Percentiles rank a stretch among this genome's conserved stretches.
Conservation (phyloP, 2,888 invertebrate genomes). For the Athalia cordata region DNA sequence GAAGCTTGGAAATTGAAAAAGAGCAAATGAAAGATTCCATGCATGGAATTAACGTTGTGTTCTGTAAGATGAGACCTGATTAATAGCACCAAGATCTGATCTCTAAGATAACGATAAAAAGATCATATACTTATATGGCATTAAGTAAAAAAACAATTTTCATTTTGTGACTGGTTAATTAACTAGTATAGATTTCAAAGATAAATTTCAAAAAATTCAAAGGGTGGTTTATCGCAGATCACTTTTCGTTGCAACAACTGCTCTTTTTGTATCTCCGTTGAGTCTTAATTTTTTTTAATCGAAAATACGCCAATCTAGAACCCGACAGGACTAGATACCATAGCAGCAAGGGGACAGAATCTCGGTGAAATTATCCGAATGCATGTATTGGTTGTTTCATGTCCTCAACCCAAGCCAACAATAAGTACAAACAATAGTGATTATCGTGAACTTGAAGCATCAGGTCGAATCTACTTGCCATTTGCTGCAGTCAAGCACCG, state of each 20-base stretch:
- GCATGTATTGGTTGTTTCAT: too few relatives aligned
- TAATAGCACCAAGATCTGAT: too few relatives aligned
- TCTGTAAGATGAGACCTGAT: too few relatives aligned
- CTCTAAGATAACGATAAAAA: too few relatives aligned
- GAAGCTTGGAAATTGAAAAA: too few relatives aligned
- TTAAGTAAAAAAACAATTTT: not conserved
- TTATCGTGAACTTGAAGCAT: too few relatives aligned
- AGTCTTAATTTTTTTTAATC: not conserved
- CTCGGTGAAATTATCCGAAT: too few relatives aligned
- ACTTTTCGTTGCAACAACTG: slow-evolving; percentile 23
- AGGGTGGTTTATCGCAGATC: not conserved
- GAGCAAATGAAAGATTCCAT: not conserved
- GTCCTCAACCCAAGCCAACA: too few relatives aligned
- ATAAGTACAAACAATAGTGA: too few relatives aligned
- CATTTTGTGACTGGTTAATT: not conserved
- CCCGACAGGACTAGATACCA: slow-evolving; percentile 12
- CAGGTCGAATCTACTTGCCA: too few relatives aligned
- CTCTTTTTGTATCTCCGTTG: not conserved
- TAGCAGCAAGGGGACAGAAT: not conserved
- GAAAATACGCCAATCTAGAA: slow-evolving; percentile 18
- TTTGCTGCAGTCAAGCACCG: slow-evolving; percentile 18
- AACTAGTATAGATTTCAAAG: not conserved
- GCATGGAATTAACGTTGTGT: slow-evolving; percentile 7
- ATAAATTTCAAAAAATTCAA: slow-evolving; percentile 7
- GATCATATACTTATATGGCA: not conserved